These are phyloP conservation scores for Ceraclea dissimilis DNA, from an alignment of 2,888 invertebrate species.

Conservation along the genomic window DNA sequence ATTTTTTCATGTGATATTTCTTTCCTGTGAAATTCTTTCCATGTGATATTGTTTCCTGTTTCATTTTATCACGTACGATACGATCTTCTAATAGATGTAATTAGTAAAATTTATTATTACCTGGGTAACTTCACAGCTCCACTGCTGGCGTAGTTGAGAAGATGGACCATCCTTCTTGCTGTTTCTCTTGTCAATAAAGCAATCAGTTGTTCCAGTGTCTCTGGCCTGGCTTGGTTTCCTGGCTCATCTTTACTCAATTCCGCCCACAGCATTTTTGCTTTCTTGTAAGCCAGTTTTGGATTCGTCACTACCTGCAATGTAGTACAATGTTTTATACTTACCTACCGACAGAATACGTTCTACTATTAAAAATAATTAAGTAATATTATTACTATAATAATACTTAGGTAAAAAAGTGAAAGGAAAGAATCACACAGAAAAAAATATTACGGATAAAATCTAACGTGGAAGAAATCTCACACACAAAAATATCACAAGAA, in stretches of 20 bases:
- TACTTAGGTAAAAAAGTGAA: too few relatives aligned
- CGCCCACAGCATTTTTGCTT: conserved; percentile 64
- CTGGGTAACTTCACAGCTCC: conserved; percentile 53
- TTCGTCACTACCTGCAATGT: conserved; percentile 62
- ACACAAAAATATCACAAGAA: too few relatives aligned
- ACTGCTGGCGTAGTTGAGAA: conserved; percentile 62
- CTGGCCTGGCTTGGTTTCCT: conserved; percentile 76
- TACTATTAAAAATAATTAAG: background rate
- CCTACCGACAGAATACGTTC: too few relatives aligned
- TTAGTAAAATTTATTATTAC: conserved; percentile 32
- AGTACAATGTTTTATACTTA: background rate
- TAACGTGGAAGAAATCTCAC: too few relatives aligned
- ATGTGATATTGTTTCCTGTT: too few relatives aligned
- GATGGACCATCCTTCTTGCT: conserved; percentile 68
- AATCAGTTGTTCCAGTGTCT: conserved; percentile 68
- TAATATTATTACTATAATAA: background rate
- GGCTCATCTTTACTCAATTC: conserved; percentile 70
- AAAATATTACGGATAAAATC: too few relatives aligned
- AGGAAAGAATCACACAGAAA: too few relatives aligned
- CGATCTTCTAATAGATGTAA: too few relatives aligned
- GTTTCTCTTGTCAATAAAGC: conserved; percentile 71
- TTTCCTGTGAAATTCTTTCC: too few relatives aligned
- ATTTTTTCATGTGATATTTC: too few relatives aligned
- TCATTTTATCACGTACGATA: too few relatives aligned
- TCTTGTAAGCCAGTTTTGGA: conserved; percentile 66